A percentile compares a stretch with the other conserved stretches of the same genome.
Conservation (phyloP, 2,888 invertebrate genomes). For the Drosophila crucigera region DNA sequence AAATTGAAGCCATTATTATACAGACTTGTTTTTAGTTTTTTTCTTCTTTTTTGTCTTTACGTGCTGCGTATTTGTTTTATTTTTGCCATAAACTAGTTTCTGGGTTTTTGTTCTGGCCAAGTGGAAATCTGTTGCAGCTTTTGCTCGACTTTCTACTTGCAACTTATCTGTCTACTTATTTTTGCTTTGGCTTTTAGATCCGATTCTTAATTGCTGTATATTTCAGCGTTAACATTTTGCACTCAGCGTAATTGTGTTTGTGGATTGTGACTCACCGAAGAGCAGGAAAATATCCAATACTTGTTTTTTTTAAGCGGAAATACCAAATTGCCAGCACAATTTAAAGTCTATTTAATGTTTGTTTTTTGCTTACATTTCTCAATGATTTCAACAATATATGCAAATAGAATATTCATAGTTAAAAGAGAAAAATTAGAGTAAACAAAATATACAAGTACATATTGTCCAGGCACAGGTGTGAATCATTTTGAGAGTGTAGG, state of each 20-base stretch:
- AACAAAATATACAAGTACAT: constrained; percentile 24
- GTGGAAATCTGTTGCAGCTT: constrained; percentile 56
- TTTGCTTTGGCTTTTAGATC: constrained; percentile 13
- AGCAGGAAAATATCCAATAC: constrained; percentile 41
- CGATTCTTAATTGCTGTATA: constrained; percentile 32
- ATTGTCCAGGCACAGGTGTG: constrained; percentile 24
- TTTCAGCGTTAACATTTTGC: constrained; percentile 32
- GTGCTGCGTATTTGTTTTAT: constrained; percentile 35
- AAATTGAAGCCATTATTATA: constrained; percentile 77
- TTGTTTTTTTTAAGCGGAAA: constrained; percentile 39
- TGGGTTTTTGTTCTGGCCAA: constrained; percentile 57
- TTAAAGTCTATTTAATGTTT: constrained; percentile 13
- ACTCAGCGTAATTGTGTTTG: constrained; percentile 31
- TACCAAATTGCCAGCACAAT: constrained; percentile 33
- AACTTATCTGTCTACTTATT: constrained; percentile 6
- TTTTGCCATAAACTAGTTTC: constrained; percentile 70
- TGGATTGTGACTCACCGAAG: constrained; percentile 34
- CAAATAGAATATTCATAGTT: constrained; percentile 48
- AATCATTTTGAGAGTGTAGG: constrained; percentile 33
- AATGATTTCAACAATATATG: constrained; percentile 29
- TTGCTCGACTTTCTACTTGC: constrained; percentile 50
- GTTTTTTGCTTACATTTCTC: constrained; percentile 5
- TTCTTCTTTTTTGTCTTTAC: constrained; percentile 20
- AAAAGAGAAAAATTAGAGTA: constrained; percentile 26
- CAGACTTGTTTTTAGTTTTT: constrained; percentile 36